A percentile compares a stretch with the other conserved stretches of the same genome.
Evolutionary conservation across 2,888 invertebrate species (phyloP).

Genomic region (Candidula unifasciata): DNA sequence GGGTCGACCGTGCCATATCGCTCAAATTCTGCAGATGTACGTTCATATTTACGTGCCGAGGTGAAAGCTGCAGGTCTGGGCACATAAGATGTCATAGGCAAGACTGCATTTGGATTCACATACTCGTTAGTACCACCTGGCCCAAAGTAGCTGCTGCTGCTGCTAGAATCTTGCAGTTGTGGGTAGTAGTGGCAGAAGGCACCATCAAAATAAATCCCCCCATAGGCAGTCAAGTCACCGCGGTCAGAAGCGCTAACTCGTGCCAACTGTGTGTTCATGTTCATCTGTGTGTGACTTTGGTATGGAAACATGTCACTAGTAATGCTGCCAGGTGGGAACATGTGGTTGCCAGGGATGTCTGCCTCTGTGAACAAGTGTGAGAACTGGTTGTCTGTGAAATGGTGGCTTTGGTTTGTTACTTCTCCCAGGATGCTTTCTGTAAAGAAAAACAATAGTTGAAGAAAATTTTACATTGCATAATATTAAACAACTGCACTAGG

Average conservation of each 20-base stretch:
- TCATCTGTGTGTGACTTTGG: constrained; percentile 32
- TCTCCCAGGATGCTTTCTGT: constrained; percentile 39
- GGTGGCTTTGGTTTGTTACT: constrained; percentile 3
- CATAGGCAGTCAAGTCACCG: not conserved
- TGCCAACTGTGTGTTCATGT: not conserved
- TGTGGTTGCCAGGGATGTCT: constrained; percentile 24
- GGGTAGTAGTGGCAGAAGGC: constrained; percentile 44
- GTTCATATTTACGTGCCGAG: constrained; percentile 11
- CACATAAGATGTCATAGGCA: constrained; percentile 38
- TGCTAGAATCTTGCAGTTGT: constrained; percentile 35
- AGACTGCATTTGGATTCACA: constrained; percentile 48
- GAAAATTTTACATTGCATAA: not conserved
- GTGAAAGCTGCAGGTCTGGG: constrained; percentile 20
- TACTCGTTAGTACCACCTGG: constrained; percentile 25
- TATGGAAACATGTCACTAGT: constrained; percentile 25
- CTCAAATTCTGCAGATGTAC: not conserved
- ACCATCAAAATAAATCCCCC: constrained; percentile 42
- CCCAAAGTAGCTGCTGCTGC: constrained; percentile 21
- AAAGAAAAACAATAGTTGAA: not conserved
- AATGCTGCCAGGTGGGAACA: constrained; percentile 25
- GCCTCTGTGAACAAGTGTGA: constrained; percentile 36
- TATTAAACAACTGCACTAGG: not conserved
- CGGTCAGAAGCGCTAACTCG: not conserved
- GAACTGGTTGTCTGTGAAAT: constrained; percentile 14
- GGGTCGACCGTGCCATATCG: not conserved